Conservation (phyloP, 2,888 invertebrate genomes). For the Perdita meconis region DNA sequence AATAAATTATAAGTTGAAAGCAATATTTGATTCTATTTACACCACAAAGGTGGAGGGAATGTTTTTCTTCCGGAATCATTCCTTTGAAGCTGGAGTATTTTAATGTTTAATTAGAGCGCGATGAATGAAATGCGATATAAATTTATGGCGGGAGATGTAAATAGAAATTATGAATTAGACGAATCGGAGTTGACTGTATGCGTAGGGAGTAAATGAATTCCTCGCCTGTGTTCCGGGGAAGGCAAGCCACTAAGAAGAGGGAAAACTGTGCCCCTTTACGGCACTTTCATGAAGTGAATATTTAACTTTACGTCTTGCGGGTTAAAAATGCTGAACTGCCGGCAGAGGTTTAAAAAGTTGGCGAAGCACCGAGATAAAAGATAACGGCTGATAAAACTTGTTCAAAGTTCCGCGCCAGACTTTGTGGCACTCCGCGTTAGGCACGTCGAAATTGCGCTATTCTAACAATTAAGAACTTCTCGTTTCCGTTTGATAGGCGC, state of each 20-base stretch:
- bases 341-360: constrained; percentile 79
- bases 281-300: constrained; percentile 77
- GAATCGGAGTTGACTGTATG: constrained; percentile 37
- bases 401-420: constrained; percentile 57
- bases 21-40: too few relatives aligned
- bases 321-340: constrained; percentile 81
- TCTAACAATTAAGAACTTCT: constrained; percentile 63
- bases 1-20: too few relatives aligned
- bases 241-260: constrained; percentile 58
- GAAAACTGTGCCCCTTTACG: constrained; percentile 74
- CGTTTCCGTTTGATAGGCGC: constrained; percentile 38
- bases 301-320: constrained; percentile 79
- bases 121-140: not conserved
- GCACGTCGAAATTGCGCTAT: constrained; percentile 41
- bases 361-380: constrained; percentile 71
- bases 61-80: too few relatives aligned
- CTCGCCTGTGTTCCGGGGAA: constrained; percentile 38
- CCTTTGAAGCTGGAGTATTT: not conserved
- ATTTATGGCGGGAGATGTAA: constrained; percentile 8
- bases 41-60: too few relatives aligned
- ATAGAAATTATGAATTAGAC: constrained; percentile 38
- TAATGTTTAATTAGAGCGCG: not conserved
- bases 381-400: constrained; percentile 72
- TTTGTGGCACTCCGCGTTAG: constrained; percentile 50
- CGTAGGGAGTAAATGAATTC: constrained; percentile 66